Evolutionary conservation across 1,140 invertebrate genomes (phyloP), one percentile per base, ranked within the genome.

Genomic region (Pararge aegeria): DNA sequence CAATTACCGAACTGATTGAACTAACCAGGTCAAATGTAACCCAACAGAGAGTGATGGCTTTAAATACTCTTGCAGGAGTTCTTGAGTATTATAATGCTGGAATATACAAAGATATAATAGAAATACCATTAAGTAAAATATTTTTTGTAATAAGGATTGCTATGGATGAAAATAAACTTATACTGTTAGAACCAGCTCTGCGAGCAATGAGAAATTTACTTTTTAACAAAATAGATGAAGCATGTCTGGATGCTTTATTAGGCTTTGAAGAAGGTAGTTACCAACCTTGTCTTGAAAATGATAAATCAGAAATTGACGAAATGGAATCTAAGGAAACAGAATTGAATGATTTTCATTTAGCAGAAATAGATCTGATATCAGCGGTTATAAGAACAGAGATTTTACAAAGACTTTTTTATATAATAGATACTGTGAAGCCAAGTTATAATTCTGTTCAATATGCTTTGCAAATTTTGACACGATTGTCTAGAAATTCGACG

Each of bases 101-200:
- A 16, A 93, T 92, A 66, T 96, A 97, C 66, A 94, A 96, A 76
- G 80, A 91, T 49, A 87, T 94, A 2, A 80, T 94, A 34, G 91
- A 93, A 4, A 81, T 94, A 46, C 93, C 93, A 1, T 80, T 94
- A 13, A 93, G 92, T 53, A 93, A 94, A 80, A 90, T 98, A 49
- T 93, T 97, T 64, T 93, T 98, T 71, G 79, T 97, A 0, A 68
- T 98, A 38, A 92, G 97, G 68, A 96, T 96, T 90, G 94, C 95
- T 6, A 78, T 98, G 19, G 97, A 98, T 90, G 96, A 98, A 70
- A 93, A 93, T 65, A 93, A 94, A n/a, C 82, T 93, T 0, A 90
- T 93, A 10, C 91, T 96, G 20, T 82, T 97, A 7, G 94, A 94
- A 61, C 92, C 95, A 10, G 91, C 95, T 7, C 84, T 97, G 7